Conservation (phyloP, 2,888 invertebrate species). For the Tupiocoris notatus region DNA sequence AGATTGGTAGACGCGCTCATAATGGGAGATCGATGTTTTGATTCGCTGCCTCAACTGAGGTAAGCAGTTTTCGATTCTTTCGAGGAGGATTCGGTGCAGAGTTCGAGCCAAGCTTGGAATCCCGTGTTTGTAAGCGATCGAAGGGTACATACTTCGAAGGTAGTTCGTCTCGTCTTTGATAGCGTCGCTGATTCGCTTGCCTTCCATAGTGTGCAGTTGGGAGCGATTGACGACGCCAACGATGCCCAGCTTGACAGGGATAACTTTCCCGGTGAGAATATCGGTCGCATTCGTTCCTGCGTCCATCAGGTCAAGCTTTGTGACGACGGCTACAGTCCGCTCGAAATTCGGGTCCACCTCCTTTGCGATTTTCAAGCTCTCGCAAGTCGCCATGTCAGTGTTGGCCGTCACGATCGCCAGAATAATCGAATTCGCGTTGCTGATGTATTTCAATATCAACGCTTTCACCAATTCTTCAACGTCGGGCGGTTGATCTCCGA, state of each 20-base stretch:
- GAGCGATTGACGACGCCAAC: conserved; percentile 66
- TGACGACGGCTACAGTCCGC: conserved; percentile 63
- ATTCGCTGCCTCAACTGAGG: conserved; percentile 62
- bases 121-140: conserved; percentile 62
- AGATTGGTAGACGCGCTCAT: conserved; percentile 60
- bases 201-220: conserved; percentile 60
- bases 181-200: conserved; percentile 55
- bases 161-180: conserved; percentile 62
- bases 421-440: conserved; percentile 63
- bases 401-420: conserved; percentile 65
- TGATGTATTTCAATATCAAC: conserved; percentile 59
- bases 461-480: conserved; percentile 61
- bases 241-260: conserved; percentile 65
- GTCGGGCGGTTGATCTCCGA: conserved; percentile 65
- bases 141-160: conserved; percentile 62
- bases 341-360: conserved; percentile 62
- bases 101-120: conserved; percentile 61
- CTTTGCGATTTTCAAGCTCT: conserved; percentile 62
- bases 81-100: conserved; percentile 62
- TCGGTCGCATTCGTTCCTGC: conserved; percentile 66
- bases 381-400: conserved; percentile 65
- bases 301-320: conserved; percentile 68
- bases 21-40: conserved; percentile 62
- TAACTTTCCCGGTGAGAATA: conserved; percentile 61
- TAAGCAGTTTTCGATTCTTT: conserved; percentile 64